Base-by-base conservation (phyloP, 53 echinoderm and acorn worm species). In the Pentamera pediparva region DNA sequence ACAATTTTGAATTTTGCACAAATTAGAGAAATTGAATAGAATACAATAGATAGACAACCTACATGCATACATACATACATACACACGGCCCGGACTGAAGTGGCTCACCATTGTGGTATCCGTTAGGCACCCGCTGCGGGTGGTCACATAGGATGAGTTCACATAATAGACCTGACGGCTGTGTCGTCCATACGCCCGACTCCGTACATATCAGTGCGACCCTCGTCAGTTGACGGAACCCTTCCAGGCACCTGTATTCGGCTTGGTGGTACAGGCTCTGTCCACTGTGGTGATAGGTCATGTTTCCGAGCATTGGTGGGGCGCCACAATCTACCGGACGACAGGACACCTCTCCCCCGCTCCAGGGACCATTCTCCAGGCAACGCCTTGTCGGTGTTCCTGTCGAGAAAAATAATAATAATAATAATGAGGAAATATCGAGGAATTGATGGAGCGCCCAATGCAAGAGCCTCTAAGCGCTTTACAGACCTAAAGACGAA, bases 231-330 rank as follows among this genome's bases (percentile, higher is more conserved):
- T 67, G 37, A 28, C 5, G 30, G 18, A 25, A 43, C 3, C 67
- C 67, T 43, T 67, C 67, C 18, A 67, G 12, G 27, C 67, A 67
- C 5, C 24, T 2, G 43, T 67, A 67, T 38, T 67, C 47, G 17
- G 67, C 67, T 26, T 38, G 39, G 17, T 67, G 43, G 30, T 67
- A 31, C 17, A 67, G 27, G 2, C 41, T 67, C 18, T 41, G 25
- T 7, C 67, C 67, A 3, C 41, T 41, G 11, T 41, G 25, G 29
- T 39, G 15, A 26, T 41, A 11, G 29, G 29, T 67, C 3, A n/a
- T 28, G 45, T 67, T 41, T 20, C 18, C 37, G 3, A 67, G 47
- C 18, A 27, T 29, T 18, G 67, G 67, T 22, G 67, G 67, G 2
- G 11, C 12, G 17, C 47, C 67, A 45, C 67, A 67, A 39, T 54